phyloP scores from a whole-genome alignment of 2,888 invertebrate genomes.

The Oxyteleia sp. region DNA sequence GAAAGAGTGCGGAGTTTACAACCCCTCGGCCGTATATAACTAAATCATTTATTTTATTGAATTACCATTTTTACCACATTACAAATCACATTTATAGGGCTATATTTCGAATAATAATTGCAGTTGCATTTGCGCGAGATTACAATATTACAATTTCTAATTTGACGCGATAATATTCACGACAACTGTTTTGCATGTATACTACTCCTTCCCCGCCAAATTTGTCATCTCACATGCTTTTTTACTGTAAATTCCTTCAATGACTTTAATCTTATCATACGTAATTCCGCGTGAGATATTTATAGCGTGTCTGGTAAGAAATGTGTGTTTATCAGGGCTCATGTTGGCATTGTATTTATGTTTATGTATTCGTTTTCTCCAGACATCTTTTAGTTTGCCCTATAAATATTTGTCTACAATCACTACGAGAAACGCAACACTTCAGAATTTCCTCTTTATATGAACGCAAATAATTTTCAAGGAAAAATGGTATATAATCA shows the following conservation, averaged over 20 bases:
- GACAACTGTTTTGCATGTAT: neutral
- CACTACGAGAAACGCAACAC: slow-evolving; percentile 36
- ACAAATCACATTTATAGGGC: too few relatives aligned
- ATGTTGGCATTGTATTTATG: slow-evolving; percentile 51
- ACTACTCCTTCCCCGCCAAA: slow-evolving; percentile 1
- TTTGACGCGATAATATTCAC: neutral
- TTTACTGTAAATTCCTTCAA: slow-evolving; percentile 27
- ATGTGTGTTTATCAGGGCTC: slow-evolving; percentile 46
- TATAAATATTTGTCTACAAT: slow-evolving; percentile 50
- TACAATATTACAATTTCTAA: neutral
- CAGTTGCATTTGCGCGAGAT: neutral
- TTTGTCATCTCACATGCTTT: slow-evolving; percentile 10
- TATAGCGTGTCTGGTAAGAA: slow-evolving; percentile 40
- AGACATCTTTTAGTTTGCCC: slow-evolving; percentile 47
- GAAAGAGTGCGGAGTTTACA: too few relatives aligned
- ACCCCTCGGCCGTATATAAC: too few relatives aligned
- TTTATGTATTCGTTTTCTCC: slow-evolving; percentile 40
- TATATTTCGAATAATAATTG: too few relatives aligned
- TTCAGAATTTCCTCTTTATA: slow-evolving; percentile 30
- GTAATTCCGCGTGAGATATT: slow-evolving; percentile 42
- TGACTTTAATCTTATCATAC: slow-evolving; percentile 43
- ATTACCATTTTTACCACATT: too few relatives aligned
- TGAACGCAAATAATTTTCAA: slow-evolving; percentile 25
- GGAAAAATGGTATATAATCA: slow-evolving; percentile 32
- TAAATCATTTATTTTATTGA: too few relatives aligned